Conservation (phyloP, 2,888 invertebrate genomes). For the Macrophya alboannulata region DNA sequence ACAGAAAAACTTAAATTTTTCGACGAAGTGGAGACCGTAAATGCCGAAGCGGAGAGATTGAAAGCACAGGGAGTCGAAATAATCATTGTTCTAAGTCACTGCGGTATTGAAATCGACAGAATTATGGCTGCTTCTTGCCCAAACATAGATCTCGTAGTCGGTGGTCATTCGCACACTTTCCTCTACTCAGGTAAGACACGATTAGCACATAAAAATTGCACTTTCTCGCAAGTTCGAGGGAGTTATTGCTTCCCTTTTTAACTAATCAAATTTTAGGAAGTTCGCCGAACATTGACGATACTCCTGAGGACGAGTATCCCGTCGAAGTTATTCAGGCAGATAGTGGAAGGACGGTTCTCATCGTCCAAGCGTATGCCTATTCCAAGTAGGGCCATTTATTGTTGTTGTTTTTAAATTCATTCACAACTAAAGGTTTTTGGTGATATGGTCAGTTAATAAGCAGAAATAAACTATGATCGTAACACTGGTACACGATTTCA, state of each 20-base stretch:
- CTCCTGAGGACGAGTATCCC: slow-evolving; percentile 86
- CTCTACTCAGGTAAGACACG: slow-evolving; percentile 83
- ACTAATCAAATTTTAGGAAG: not conserved
- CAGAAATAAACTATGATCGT: not conserved
- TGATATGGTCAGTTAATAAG: not conserved
- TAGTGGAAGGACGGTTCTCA: slow-evolving; percentile 83
- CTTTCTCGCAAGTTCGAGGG: slow-evolving; percentile 41
- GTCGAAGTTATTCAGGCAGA: slow-evolving; percentile 83
- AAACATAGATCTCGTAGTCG: slow-evolving; percentile 91
- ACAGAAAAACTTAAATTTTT: slow-evolving; percentile 86
- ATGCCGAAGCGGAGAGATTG: slow-evolving; percentile 85
- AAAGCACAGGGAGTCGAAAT: slow-evolving; percentile 86
- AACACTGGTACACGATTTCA: slow-evolving; percentile 70
- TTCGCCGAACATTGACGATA: slow-evolving; percentile 75
- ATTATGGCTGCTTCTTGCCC: slow-evolving; percentile 85
- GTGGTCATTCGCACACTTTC: slow-evolving; percentile 92
- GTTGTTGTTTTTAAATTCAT: not conserved
- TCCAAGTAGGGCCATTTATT: slow-evolving; percentile 80
- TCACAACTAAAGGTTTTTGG: not conserved
- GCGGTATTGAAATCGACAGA: slow-evolving; percentile 87
- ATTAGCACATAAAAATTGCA: slow-evolving; percentile 64
- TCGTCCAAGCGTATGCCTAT: slow-evolving; percentile 89
- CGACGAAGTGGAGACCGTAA: slow-evolving; percentile 86
- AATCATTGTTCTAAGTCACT: slow-evolving; percentile 91
- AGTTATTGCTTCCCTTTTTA: not conserved